These are phyloP conservation scores for Panopea generosa DNA, from an alignment of 2,888 invertebrate genomes.

Conservation along the genomic window DNA sequence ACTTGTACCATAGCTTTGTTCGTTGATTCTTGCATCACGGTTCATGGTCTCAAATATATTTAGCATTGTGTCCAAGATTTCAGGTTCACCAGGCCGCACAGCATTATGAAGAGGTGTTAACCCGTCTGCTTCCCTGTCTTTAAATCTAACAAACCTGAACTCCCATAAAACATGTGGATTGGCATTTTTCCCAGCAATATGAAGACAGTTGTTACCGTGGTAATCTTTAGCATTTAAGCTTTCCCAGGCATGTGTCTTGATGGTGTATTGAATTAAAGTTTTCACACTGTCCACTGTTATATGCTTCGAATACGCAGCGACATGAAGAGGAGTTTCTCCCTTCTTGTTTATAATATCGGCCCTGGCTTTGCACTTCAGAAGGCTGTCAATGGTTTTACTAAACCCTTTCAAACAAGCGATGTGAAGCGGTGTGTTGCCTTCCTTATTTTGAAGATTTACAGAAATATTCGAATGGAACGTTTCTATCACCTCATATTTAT, in stretches of 20 bases:
- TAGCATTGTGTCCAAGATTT: conserved; percentile 68
- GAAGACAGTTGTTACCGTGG: conserved; percentile 79
- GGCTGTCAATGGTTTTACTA: conserved; percentile 63
- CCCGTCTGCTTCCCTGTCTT: conserved; percentile 68
- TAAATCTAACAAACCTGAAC: conserved; percentile 71
- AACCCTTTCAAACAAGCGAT: conserved; percentile 78
- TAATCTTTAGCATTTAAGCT: conserved; percentile 76
- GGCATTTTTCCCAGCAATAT: conserved; percentile 76
- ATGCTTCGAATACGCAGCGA: conserved; percentile 65
- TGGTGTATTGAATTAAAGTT: conserved; percentile 74
- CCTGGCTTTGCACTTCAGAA: conserved; percentile 74
- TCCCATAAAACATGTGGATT: conserved; percentile 74
- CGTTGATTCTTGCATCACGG: conserved; percentile 73
- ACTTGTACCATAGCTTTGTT: conserved; percentile 57
- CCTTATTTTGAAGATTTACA: conserved; percentile 69
- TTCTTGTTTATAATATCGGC: conserved; percentile 74
- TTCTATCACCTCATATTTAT: conserved; percentile 69
- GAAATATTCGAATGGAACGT: conserved; percentile 58
- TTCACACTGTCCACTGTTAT: conserved; percentile 66
- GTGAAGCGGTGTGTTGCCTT: conserved; percentile 82
- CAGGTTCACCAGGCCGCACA: conserved; percentile 67
- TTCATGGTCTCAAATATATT: conserved; percentile 73
- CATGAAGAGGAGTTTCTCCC: conserved; percentile 79
- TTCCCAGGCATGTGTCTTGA: conserved; percentile 81
- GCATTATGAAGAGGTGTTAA: conserved; percentile 73